Conservation (phyloP, 1,140 invertebrate genomes). For the Mamestra configurata region DNA sequence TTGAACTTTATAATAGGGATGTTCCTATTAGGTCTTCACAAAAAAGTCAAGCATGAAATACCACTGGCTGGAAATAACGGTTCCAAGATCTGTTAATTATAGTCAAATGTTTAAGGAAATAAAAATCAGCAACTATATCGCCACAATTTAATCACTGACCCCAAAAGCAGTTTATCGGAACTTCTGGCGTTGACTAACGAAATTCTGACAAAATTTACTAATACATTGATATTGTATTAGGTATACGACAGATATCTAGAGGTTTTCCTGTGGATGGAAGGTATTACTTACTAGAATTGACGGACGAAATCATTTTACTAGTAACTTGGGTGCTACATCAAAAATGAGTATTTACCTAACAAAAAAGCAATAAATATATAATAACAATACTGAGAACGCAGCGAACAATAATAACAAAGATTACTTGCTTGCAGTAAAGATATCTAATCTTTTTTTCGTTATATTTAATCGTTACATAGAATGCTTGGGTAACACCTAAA, state of each 20-base stretch:
- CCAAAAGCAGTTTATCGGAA: neutral
- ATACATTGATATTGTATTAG: neutral
- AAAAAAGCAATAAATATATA: conserved; percentile 1
- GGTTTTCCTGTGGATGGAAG: neutral
- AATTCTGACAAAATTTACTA: neutral
- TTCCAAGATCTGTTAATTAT: too few species aligned
- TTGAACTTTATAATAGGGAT: too few species aligned
- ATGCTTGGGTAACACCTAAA: conserved; percentile 23
- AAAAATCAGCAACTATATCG: too few species aligned
- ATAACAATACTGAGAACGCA: neutral
- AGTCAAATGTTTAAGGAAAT: too few species aligned
- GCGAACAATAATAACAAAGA: neutral
- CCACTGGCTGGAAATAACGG: too few species aligned
- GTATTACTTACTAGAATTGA: neutral
- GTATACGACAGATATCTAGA: neutral
- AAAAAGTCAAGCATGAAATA: too few species aligned
- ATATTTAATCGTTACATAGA: neutral
- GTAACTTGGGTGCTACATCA: neutral
- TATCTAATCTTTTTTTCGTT: too few species aligned
- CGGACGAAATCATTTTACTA: neutral
- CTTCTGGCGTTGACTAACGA: neutral
- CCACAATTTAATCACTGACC: neutral
- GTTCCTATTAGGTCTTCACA: too few species aligned
- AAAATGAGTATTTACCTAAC: neutral
- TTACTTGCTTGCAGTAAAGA: neutral